Base-by-base conservation (phyloP, 2,113 vertebrate species). In the Oxyruncus cristatus region DNA sequence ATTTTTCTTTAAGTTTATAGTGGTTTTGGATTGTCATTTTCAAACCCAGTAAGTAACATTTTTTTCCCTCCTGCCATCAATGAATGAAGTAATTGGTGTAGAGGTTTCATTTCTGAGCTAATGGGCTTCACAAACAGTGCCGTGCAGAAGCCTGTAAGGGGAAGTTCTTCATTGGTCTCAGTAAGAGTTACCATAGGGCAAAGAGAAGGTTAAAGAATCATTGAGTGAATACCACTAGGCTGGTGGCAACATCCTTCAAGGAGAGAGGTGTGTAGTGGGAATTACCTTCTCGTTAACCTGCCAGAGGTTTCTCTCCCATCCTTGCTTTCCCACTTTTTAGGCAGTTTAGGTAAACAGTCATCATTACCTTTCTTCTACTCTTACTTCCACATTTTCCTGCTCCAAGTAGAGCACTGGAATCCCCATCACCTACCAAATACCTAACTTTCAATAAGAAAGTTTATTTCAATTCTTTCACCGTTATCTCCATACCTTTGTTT, bases 91-190 rank as follows among this genome's bases (percentile, higher is more conserved):
- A 80, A 77, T 73, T 8, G 2, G 5, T 15, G 14, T 50, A 62
- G n/a, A 70, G 32, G 8, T 47, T 77, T 39, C 24, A 24, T 66
- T 79, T 90, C 85, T 58, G 5, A 70, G 22, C 27, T 68, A 42
- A 85, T 9, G n/a, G 62, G 33, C 20, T 76, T 56, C 50, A 66
- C 18, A 89, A 78, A 35, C 8, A 8, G 15, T 37, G 23, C 5
- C 0, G 0, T 37, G 20, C 6, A 0, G 1, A 76, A 53, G 9
- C 49, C 65, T 82, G n/a, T 15, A 62, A 65, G 26, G 32, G 14
- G 11, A 61, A 22, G 3, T 20, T 80, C 85, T 76, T 35, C 9
- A 46, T 50, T 46, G 14, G 16, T 33, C 12, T 71, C 22, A 26
- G 27, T 55, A 46, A 58, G 52, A 90, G 46, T 7, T n/a, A 63